Conservation (phyloP, 2,888 invertebrate species). For the Cacoxenus indagator region DNA sequence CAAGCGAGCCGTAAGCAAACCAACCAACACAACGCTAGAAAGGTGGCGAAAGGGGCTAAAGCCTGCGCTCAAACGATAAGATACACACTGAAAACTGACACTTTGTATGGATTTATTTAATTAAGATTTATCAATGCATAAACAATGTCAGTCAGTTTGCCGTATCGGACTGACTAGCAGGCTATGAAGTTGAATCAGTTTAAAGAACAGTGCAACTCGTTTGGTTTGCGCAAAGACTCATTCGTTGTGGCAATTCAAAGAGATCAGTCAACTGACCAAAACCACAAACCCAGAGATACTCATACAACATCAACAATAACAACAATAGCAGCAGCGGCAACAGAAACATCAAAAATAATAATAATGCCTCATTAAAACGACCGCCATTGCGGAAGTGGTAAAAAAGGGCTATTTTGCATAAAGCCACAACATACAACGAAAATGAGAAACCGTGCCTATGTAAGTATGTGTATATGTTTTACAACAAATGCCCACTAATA, state of each 20-base stretch:
- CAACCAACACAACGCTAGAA: background rate
- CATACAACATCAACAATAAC: no score
- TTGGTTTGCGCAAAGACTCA: background rate
- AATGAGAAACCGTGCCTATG: background rate
- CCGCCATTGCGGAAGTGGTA: conserved; percentile 11
- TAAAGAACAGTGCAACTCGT: background rate
- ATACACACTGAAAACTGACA: conserved; percentile 2
- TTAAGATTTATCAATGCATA: conserved; percentile 18
- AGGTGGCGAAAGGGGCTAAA: background rate
- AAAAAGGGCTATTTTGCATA: conserved; percentile 23
- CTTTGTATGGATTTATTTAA: conserved; percentile 21
- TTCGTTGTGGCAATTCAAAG: background rate
- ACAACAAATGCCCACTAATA: conserved; percentile 2
- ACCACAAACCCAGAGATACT: conserved; percentile 5
- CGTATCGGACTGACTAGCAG: background rate
- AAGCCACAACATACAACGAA: background rate
- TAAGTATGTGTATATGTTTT: background rate
- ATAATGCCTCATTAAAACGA: conserved; percentile 5
- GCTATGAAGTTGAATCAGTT: background rate
- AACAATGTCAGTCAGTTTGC: conserved; percentile 14
- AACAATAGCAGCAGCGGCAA: no score
- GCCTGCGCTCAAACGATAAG: background rate
- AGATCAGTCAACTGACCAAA: background rate
- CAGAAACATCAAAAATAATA: background rate
- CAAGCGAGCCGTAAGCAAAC: background rate